Base-by-base conservation (phyloP, 1,140 invertebrate species). In the Pseudomyrmex flavicornis region DNA sequence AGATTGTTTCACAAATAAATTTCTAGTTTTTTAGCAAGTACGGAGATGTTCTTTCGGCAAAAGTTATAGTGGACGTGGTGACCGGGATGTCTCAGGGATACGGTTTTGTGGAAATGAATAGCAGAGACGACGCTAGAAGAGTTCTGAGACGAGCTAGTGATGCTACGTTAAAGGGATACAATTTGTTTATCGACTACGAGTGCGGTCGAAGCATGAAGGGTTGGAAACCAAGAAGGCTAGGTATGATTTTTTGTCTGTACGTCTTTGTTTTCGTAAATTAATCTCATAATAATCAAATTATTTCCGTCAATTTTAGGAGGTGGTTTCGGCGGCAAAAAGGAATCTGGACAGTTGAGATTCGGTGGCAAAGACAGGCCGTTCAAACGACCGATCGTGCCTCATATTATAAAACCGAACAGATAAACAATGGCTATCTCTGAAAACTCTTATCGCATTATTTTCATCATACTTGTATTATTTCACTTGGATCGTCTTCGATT, bases 331-430 rank as follows among this genome's bases (percentile, higher is more conserved):
- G 98, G 98, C 1, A 96, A 95, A 86, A 98, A 98, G 89, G 97
- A 98, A 93, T 98, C 98, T 2, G 98, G 98, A 0, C 98, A 99
- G 90, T 93, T 98, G 17, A 94, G 98, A 84, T 99, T 98, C 95
- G 98, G 98, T 8, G 96, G 98, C 35, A 95, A 95, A 89, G 96
- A 97, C 68, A 94, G 97, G 90, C 97, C 97, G 0, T 98, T 97
- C 84, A 96, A 94, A 86, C 96, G 95, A 93, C 97, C 97, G 2
- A 95, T 96, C 72, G 17, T 93, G 72, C 86, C 91, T 8, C 84
- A 86, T 82, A 76, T 92, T 61, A 68, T 86, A 35, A 88, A 63
- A 9, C 17, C 65, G 12, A 76, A 44, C 52, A 50, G 44, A 84
- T 63, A 74, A 83, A 70, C 35, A 56, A 15, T 0, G 15, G n/a